Conservation (phyloP, 1,140 invertebrate genomes). For the Melitaea cinxia region DNA sequence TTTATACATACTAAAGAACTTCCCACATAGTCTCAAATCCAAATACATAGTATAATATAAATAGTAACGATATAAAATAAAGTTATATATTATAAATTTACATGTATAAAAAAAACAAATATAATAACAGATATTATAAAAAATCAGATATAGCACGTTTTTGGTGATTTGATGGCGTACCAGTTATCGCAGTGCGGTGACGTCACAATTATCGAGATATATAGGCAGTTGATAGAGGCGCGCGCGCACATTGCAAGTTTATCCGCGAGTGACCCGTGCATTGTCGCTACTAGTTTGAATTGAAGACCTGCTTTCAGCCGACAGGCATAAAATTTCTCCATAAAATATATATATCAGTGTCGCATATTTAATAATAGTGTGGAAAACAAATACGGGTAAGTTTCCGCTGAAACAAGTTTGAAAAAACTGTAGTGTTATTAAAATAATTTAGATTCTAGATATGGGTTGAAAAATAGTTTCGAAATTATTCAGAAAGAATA, state of each 20-base stretch:
- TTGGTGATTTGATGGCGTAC: constrained; percentile 20
- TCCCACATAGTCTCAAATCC: too few relatives aligned
- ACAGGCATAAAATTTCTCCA: not conserved
- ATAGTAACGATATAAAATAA: not conserved
- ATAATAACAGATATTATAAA: not conserved
- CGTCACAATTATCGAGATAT: constrained; percentile 60
- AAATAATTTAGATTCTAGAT: not conserved
- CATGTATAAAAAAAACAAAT: not conserved
- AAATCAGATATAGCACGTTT: constrained; percentile 33
- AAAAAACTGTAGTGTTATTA: not conserved
- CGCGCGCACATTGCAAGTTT: constrained; percentile 64
- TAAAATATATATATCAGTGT: constrained; percentile 4
- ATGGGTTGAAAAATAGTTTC: too few relatives aligned
- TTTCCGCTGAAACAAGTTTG: not conserved
- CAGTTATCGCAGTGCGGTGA: constrained; percentile 43
- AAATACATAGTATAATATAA: not conserved
- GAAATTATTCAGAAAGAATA: too few relatives aligned
- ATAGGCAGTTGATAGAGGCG: constrained; percentile 51
- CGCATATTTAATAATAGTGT: not conserved
- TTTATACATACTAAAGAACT: too few relatives aligned
- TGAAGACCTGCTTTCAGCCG: constrained; percentile 22
- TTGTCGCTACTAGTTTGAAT: constrained; percentile 42
- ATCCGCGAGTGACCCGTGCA: constrained; percentile 49
- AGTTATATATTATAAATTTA: not conserved
- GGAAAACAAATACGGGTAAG: constrained; percentile 14